Conservation (phyloP, 1,140 invertebrate species). For the Diabrotica undecimpunctata region DNA sequence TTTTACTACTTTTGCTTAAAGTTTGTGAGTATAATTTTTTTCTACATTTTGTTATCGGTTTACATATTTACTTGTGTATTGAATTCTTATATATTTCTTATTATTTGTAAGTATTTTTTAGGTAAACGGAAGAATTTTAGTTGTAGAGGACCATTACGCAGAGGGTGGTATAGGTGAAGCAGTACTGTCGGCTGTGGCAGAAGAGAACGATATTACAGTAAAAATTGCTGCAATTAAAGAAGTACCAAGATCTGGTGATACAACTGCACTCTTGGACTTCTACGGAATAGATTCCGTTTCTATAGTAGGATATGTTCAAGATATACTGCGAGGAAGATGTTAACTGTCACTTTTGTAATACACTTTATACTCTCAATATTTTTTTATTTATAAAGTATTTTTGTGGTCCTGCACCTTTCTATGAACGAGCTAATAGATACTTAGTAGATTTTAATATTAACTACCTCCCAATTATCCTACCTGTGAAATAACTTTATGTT, state of each 20-base stretch:
- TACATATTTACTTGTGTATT: too few relatives aligned
- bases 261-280: slow-evolving; percentile 76
- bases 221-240: slow-evolving; percentile 80
- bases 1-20: too few relatives aligned
- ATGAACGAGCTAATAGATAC: too few relatives aligned
- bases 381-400: too few relatives aligned
- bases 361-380: too few relatives aligned
- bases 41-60: too few relatives aligned
- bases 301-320: slow-evolving; percentile 69
- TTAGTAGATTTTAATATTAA: too few relatives aligned
- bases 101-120: not conserved
- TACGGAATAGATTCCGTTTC: slow-evolving; percentile 84
- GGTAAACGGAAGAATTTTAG: slow-evolving; percentile 69
- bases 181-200: slow-evolving; percentile 75
- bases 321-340: slow-evolving; percentile 57
- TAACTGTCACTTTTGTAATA: not conserved
- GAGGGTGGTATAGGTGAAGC: slow-evolving; percentile 96
- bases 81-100: not conserved
- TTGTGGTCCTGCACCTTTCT: too few relatives aligned
- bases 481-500: too few relatives aligned
- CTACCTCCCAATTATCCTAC: too few relatives aligned
- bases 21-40: too few relatives aligned
- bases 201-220: slow-evolving; percentile 70
- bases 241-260: slow-evolving; percentile 89
- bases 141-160: slow-evolving; percentile 96